Percentiles rank a stretch among this genome's conserved stretches.
Conservation (phyloP, 2,888 invertebrate species). For the Euproctis similis region DNA sequence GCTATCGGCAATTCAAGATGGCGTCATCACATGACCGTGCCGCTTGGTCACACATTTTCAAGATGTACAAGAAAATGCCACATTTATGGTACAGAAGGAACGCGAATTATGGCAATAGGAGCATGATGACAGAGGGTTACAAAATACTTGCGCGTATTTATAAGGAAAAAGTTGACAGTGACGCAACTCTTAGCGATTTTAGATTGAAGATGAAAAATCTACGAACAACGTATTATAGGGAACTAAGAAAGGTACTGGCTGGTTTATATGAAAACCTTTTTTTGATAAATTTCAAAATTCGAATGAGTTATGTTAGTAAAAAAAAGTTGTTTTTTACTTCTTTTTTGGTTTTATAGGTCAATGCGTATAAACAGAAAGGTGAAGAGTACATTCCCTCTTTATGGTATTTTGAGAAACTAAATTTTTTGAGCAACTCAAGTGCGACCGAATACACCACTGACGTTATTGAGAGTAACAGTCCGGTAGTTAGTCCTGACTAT, state of each 20-base stretch:
- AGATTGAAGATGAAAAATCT: conserved; percentile 9
- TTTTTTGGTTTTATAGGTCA: conserved; percentile 2
- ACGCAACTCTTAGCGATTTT: not conserved
- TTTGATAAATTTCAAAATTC: too few species aligned
- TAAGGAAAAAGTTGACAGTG: conserved; percentile 3
- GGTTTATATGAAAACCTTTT: too few species aligned
- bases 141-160: conserved; percentile 5
- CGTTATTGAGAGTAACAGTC: too few species aligned
- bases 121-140: conserved; percentile 6
- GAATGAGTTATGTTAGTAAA: not conserved
- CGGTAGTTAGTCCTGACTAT: too few species aligned
- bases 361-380: not conserved
- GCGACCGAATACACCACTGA: not conserved
- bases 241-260: conserved; percentile 5
- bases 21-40: conserved; percentile 4
- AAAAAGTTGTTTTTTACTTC: not conserved
- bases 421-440: conserved; percentile 1
- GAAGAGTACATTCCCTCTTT: conserved; percentile 4
- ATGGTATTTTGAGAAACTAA: conserved; percentile 6
- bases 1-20: conserved; percentile 1
- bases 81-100: conserved; percentile 7
- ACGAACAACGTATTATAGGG: conserved; percentile 6
- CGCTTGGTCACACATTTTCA: conserved; percentile 6
- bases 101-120: conserved; percentile 5
- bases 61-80: conserved; percentile 4